Percentiles rank a stretch among this genome's conserved stretches.
Conservation (phyloP, 1,140 invertebrate species). For the Eriosoma lanigerum region DNA sequence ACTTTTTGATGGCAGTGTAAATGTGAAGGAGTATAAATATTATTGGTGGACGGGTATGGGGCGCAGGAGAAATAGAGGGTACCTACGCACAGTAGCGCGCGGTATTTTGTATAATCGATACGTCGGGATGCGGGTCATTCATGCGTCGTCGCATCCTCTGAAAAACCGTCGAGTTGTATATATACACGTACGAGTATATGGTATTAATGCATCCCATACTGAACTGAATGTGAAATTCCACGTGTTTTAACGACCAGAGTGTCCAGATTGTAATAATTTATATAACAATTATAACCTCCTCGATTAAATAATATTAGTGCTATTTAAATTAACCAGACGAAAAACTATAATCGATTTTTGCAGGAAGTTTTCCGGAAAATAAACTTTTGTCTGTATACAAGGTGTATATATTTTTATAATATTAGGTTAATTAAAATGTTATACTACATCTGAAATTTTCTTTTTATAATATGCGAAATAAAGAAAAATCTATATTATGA, state of each 20-base stretch:
- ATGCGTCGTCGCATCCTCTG: constrained; percentile 49
- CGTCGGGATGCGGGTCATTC: constrained; percentile 51
- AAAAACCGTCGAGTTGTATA: not conserved
- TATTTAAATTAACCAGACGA: not conserved
- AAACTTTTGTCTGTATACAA: too few species aligned
- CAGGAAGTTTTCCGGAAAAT: not conserved
- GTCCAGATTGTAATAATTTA: too few species aligned
- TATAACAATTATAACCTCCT: too few species aligned
- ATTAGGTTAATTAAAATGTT: too few species aligned
- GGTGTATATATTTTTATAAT: too few species aligned
- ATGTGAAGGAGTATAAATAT: not conserved
- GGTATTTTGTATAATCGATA: constrained; percentile 48
- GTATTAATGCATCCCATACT: not conserved
- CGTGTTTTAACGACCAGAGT: not conserved
- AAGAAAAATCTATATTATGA: too few species aligned
- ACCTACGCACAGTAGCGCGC: constrained; percentile 30
- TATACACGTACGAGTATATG: not conserved
- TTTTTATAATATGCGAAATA: too few species aligned
- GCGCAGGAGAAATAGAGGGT: too few species aligned
- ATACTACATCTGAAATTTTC: too few species aligned
- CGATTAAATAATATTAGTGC: too few species aligned
- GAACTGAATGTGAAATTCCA: not conserved
- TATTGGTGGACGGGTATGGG: not conserved
- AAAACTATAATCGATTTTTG: not conserved
- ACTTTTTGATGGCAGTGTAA: not conserved